These are phyloP conservation scores for Melinopterus prodromus DNA, from an alignment of 2,888 invertebrate species.

Conservation along the genomic window DNA sequence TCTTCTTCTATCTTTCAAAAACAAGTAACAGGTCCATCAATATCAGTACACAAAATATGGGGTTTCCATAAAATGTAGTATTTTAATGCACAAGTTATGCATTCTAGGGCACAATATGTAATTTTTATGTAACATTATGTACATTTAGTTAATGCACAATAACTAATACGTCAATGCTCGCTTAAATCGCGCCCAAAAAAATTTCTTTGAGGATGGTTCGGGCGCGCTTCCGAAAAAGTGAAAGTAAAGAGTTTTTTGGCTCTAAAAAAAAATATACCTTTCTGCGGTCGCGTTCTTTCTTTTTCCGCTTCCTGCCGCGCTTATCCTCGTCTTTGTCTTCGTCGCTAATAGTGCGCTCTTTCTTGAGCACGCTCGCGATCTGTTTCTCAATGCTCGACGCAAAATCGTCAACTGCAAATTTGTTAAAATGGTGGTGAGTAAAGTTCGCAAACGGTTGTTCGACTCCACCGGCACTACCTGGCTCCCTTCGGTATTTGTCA, in stretches of 20 bases:
- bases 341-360: conserved; percentile 61
- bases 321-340: conserved; percentile 63
- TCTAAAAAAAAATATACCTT: conserved; percentile 46
- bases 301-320: conserved; percentile 67
- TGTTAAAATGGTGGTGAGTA: conserved; percentile 13
- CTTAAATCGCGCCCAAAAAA: too few relatives aligned
- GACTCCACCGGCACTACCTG: conserved; percentile 34
- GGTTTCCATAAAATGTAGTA: too few relatives aligned
- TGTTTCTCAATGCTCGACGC: conserved; percentile 82
- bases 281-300: conserved; percentile 63
- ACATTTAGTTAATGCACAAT: too few relatives aligned
- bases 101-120: too few relatives aligned
- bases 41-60: too few relatives aligned
- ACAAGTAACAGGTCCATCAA: too few relatives aligned
- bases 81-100: too few relatives aligned
- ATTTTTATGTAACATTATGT: too few relatives aligned
- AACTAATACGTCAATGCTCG: too few relatives aligned
- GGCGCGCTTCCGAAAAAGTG: not conserved
- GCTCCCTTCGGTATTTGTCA: conserved; percentile 55
- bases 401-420: conserved; percentile 70
- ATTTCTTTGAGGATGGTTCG: too few relatives aligned
- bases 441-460: conserved; percentile 6
- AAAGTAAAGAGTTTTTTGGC: not conserved
- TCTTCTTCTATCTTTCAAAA: too few relatives aligned
- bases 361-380: conserved; percentile 77